Evolutionary conservation across 2,888 invertebrate species (phyloP).

Genomic region (Crematogaster levior): DNA sequence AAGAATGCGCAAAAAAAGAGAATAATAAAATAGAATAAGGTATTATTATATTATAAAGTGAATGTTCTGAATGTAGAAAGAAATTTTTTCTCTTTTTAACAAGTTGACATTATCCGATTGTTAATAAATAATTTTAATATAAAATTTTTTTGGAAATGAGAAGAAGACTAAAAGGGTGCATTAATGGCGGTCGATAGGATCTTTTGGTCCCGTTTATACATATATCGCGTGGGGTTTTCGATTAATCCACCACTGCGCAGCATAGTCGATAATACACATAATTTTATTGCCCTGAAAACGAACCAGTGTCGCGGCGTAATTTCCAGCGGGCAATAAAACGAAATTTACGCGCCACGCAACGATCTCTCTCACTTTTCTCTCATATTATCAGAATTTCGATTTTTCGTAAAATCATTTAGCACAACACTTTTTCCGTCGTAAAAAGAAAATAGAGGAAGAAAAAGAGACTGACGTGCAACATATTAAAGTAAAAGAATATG

Average conservation of each 20-base stretch:
- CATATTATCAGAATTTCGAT: slow-evolving; percentile 7
- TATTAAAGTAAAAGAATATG: background rate
- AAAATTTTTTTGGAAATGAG: background rate
- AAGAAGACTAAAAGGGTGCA: background rate
- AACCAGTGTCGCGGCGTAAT: slow-evolving; percentile 50
- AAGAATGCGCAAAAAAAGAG: background rate
- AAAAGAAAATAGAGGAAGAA: background rate
- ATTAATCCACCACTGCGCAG: slow-evolving; percentile 56
- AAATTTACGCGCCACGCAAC: slow-evolving; percentile 40
- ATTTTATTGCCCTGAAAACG: slow-evolving; percentile 62
- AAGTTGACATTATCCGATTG: background rate
- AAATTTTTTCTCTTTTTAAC: background rate
- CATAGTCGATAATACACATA: slow-evolving; percentile 62
- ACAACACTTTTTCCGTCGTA: background rate
- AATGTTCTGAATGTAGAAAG: background rate
- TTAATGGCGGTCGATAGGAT: slow-evolving; percentile 15
- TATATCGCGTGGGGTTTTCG: slow-evolving; percentile 40
- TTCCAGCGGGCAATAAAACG: slow-evolving; percentile 60
- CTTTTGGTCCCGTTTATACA: slow-evolving; percentile 53
- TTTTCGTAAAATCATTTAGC: slow-evolving; percentile 11
- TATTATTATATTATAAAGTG: background rate
- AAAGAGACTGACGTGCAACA: background rate
- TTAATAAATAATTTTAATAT: slow-evolving; percentile 9
- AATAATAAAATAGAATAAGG: background rate
- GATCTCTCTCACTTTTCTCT: background rate